Evolutionary conservation across 1,140 invertebrate species (phyloP), one percentile per base, ranked within the genome.

Genomic region (Bicyclus anynana): DNA sequence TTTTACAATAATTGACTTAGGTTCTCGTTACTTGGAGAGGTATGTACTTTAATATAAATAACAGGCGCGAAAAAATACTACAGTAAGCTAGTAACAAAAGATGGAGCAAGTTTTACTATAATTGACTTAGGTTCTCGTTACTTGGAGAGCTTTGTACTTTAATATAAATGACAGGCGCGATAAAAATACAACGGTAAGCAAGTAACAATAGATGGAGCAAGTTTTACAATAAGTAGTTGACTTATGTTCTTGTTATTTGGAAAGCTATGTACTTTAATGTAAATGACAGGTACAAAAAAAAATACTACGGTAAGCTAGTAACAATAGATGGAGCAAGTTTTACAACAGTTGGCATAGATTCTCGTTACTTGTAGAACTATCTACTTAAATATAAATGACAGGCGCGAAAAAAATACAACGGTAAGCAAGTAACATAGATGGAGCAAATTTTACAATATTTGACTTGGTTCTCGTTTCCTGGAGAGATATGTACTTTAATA

Each of bases 151-250:
- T 61, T 71, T 71, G n/a, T n/a, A n/a, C n/a, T n/a, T 78, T 78
- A 82, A 77, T 82, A 80, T 78, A 77, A 82, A 82, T 80, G 79
- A 77, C 79, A 82, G 72, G n/a, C 70, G 59, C 70, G 67, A 70
- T 77, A 82, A 77, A 82, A 80, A 78, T 80, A 81, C 80, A 76
- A 77, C 72, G 72, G 78, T 75, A 64, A 66, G 60, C 79, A 77
- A 80, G 79, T 77, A 82, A 76, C 73, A 74, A n/a, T 66, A 27
- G 26, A 27, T 7, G 37, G 17, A 69, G 56, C 48, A 80, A 82
- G 72, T 82, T 82, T 71, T 55, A 54, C 62, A 27, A 9, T 27
- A 27, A n/a, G n/a, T n/a, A n/a, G 26, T 27, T 27, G 26, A 27
- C 26, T 27, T 0, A 27, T 5, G 26, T n/a, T n/a, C n/a, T n/a